Percentiles rank a stretch among this genome's conserved stretches.
These are phyloP conservation scores for Ceraclea dissimilis DNA, from an alignment of 2,888 invertebrate genomes.

Conservation along the genomic window DNA sequence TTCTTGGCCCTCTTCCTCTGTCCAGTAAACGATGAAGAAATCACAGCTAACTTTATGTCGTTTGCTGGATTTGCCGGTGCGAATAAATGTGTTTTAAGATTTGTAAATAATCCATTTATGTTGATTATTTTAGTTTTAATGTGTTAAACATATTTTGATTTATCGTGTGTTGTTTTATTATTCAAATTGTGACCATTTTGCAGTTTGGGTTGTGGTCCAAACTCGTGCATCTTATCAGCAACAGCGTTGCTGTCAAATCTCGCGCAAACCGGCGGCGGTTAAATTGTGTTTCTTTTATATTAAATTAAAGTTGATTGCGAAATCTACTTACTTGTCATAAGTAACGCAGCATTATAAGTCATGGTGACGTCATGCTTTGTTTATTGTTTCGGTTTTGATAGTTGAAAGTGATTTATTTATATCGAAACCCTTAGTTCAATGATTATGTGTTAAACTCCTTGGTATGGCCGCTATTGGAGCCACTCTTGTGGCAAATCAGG, in stretches of 20 bases:
- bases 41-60: slow-evolving; percentile 1
- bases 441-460: slow-evolving; percentile 12
- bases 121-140: too few species aligned
- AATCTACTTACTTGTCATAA: background rate
- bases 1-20: slow-evolving; percentile 7
- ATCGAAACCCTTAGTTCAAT: too few species aligned
- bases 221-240: slow-evolving; percentile 4
- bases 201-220: background rate
- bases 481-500: slow-evolving; percentile 20
- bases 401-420: background rate
- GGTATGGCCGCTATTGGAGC: slow-evolving; percentile 21
- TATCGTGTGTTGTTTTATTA: too few species aligned
- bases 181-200: background rate
- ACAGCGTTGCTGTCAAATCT: slow-evolving; percentile 11
- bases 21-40: slow-evolving; percentile 6
- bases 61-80: background rate
- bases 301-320: background rate
- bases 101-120: background rate
- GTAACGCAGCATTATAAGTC: background rate
- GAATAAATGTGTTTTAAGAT: background rate
- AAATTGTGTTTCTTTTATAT: too few species aligned
- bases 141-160: too few species aligned
- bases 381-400: background rate
- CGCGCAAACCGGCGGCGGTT: background rate
- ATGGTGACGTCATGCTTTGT: slow-evolving; percentile 13